Evolutionary conservation across 2,113 vertebrate genomes (phyloP).

Genomic region (Fulica atra): DNA sequence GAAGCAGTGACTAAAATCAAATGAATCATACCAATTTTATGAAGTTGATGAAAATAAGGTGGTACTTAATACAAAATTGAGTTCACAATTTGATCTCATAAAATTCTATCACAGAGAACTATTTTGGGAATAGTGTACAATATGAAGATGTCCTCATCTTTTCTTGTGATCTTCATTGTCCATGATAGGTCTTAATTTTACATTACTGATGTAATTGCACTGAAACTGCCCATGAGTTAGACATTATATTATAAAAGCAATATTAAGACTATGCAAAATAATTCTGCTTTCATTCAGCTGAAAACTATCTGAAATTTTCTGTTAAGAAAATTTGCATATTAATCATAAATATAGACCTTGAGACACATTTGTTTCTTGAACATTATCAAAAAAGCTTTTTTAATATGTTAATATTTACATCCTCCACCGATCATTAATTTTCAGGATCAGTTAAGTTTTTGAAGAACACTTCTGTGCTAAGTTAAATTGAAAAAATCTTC

Average conservation of each 20-base stretch:
- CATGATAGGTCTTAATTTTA: neutral
- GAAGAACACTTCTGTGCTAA: neutral
- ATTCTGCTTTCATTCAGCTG: neutral
- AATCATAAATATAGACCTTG: neutral
- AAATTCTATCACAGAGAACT: neutral
- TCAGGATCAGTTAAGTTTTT: neutral
- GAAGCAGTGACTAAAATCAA: neutral
- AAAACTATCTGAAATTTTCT: neutral
- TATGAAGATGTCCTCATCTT: neutral
- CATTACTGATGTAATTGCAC: neutral
- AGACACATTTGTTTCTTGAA: neutral
- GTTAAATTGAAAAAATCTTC: neutral
- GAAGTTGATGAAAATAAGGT: neutral
- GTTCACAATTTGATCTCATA: neutral
- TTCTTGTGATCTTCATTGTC: neutral
- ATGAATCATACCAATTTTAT: neutral
- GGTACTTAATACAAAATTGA: neutral
- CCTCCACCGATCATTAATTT: neutral
- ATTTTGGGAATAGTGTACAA: neutral
- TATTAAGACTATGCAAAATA: neutral
- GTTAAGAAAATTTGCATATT: neutral
- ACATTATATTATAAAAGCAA: neutral
- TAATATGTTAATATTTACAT: neutral
- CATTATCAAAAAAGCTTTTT: neutral
- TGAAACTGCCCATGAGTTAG: neutral